phyloP scores from a whole-genome alignment of 2,113 vertebrate species.

The Apus apus region DNA sequence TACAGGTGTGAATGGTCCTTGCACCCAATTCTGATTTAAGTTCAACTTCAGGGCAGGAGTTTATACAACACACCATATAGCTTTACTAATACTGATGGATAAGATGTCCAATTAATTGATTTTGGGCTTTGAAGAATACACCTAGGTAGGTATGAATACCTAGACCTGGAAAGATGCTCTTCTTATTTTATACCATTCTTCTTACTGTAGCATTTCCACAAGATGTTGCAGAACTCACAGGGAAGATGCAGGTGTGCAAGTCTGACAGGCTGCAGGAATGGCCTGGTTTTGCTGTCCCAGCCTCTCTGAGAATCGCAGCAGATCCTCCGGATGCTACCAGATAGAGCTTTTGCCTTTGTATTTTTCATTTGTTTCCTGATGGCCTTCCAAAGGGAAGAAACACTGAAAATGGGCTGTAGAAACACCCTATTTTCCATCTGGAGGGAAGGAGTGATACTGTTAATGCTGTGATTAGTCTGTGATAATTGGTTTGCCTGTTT shows the following conservation, averaged over 20 bases:
- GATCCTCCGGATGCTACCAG: not conserved
- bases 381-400: not conserved
- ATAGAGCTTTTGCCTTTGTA: not conserved
- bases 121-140: not conserved
- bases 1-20: not conserved
- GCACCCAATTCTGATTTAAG: not conserved
- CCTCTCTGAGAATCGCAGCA: not conserved
- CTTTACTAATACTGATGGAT: not conserved
- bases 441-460: constrained; percentile 5
- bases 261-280: not conserved
- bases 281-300: not conserved
- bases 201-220: not conserved
- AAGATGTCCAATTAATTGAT: not conserved
- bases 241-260: not conserved
- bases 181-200: not conserved
- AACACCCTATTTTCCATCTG: constrained; percentile 21
- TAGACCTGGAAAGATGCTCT: not conserved
- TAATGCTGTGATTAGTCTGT: constrained; percentile 13
- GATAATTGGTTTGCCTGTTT: constrained; percentile 24
- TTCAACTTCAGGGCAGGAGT: not conserved
- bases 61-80: not conserved
- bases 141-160: not conserved
- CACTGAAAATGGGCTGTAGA: not conserved
- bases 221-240: not conserved
- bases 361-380: constrained; percentile 8